Percentiles rank a stretch among this genome's conserved stretches.
These are phyloP conservation scores for Apolygus lucorum DNA, from an alignment of 1,140 invertebrate species.

Conservation along the genomic window DNA sequence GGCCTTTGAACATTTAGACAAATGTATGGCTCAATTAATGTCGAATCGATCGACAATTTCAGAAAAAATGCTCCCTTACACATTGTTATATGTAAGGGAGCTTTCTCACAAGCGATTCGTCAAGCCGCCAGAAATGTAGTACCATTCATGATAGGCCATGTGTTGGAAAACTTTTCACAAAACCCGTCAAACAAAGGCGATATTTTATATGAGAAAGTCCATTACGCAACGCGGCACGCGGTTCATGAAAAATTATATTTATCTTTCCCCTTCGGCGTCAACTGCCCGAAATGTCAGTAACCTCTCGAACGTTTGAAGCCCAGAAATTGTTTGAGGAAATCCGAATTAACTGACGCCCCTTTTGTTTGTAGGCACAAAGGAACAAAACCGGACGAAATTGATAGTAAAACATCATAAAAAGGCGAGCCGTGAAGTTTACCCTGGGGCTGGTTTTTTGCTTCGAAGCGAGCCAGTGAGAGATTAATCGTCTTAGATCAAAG, in stretches of 20 bases:
- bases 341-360: background rate
- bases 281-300: background rate
- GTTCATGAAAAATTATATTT: background rate
- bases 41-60: too few relatives aligned
- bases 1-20: too few relatives aligned
- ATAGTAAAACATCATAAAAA: constrained; percentile 9
- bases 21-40: too few relatives aligned
- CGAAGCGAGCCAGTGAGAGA: background rate
- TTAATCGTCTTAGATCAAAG: constrained; percentile 10
- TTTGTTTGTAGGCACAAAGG: constrained; percentile 10
- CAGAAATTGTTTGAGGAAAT: background rate
- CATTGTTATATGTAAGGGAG: too few relatives aligned
- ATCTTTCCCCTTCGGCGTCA: background rate
- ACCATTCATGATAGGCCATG: too few relatives aligned
- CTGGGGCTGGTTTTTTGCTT: background rate
- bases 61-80: too few relatives aligned
- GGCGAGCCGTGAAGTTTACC: constrained; percentile 8
- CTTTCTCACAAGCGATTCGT: too few relatives aligned
- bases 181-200: too few relatives aligned
- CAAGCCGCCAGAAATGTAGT: too few relatives aligned
- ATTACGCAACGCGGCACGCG: too few relatives aligned
- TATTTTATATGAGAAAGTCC: too few relatives aligned
- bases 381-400: constrained; percentile 9
- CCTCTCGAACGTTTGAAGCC: background rate
- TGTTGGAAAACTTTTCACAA: too few relatives aligned